A percentile compares a stretch with the other conserved stretches of the same genome.
Evolutionary conservation across 2,113 vertebrate species (phyloP).

Genomic region (Lepus timidus): DNA sequence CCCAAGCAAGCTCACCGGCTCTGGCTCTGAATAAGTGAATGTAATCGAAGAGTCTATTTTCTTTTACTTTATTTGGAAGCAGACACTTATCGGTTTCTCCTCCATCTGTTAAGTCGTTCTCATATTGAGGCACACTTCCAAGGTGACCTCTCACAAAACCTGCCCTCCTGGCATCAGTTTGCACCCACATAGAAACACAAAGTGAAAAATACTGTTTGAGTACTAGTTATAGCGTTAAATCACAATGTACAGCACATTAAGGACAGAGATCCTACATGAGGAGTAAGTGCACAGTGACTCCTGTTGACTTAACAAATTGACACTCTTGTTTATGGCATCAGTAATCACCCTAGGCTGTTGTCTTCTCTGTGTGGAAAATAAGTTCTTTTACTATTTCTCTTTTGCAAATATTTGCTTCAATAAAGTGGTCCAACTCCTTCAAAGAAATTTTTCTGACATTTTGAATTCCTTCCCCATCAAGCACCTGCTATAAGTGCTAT

Average conservation of each 20-base stretch:
- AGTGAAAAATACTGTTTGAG: no score
- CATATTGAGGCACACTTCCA: neutral
- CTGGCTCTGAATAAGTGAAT: neutral
- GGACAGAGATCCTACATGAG: no score
- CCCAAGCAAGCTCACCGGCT: neutral
- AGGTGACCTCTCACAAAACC: neutral
- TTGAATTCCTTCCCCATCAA: neutral
- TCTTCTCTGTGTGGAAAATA: neutral
- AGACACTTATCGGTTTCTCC: neutral
- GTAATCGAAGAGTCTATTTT: neutral
- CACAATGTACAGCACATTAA: no score
- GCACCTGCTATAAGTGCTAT: neutral
- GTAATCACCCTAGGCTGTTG: no score
- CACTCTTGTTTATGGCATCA: no score
- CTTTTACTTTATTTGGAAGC: slow-evolving; percentile 9
- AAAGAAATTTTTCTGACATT: neutral
- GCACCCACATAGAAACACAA: no score
- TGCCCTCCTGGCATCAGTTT: neutral
- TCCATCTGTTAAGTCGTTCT: neutral
- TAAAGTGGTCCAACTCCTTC: neutral
- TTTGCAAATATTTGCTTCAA: neutral
- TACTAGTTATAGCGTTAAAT: no score
- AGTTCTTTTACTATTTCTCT: neutral
- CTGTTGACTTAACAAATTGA: no score
- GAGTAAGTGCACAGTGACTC: no score